A percentile compares a stretch with the other conserved stretches of the same genome.
These are phyloP conservation scores for Liolophura sinensis DNA, from an alignment of 1,140 invertebrate genomes.

Conservation along the genomic window DNA sequence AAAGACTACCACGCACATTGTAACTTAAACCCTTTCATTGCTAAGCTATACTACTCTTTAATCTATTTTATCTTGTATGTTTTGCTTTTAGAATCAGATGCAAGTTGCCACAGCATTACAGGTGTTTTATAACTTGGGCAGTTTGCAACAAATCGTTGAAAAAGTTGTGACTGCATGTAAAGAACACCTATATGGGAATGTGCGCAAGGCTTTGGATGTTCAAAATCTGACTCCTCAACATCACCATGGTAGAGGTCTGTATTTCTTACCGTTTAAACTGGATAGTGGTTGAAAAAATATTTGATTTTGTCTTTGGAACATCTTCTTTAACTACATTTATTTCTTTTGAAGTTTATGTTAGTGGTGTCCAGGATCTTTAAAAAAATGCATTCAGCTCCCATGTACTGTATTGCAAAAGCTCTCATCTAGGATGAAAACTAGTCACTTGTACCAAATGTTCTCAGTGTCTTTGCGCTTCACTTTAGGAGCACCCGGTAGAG, in stretches of 20 bases:
- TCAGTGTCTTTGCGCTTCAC: neutral
- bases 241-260: conserved; percentile 7
- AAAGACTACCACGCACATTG: no score
- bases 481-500: conserved; percentile 67
- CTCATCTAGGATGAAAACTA: no score
- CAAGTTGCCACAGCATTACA: conserved; percentile 71
- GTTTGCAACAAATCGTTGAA: conserved; percentile 65
- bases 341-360: no score
- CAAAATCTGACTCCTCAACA: conserved; percentile 48
- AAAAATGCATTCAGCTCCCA: no score
- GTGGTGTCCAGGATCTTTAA: no score
- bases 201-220: conserved; percentile 67
- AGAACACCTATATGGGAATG: conserved; percentile 63
- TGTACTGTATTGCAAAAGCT: no score
- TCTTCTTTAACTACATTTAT: no score
- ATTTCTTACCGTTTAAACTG: no score
- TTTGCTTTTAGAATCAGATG: conserved; percentile 64
- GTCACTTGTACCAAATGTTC: neutral
- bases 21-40: no score
- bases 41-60: no score
- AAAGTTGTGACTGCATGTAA: conserved; percentile 63
- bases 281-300: no score
- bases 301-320: no score
- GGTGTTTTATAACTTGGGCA: conserved; percentile 74
- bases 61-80: conserved; percentile 10